Conservation (phyloP, 2,113 vertebrate genomes). For the Rhea pennata region DNA sequence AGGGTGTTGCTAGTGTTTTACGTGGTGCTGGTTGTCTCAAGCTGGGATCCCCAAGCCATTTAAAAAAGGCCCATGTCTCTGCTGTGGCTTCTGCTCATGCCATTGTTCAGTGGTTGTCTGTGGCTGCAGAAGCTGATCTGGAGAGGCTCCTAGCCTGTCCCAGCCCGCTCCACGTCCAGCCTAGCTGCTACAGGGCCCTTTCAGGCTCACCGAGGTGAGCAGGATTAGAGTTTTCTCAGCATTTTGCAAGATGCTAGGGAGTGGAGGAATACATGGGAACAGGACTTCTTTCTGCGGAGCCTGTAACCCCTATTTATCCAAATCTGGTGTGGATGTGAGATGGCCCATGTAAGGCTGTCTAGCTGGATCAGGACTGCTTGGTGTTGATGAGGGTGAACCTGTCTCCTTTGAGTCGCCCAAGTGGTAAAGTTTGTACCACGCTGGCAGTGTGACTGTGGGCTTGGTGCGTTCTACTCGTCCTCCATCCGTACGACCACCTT, state of each 20-base stretch:
- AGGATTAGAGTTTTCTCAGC: neutral
- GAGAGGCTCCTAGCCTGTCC: accelerated
- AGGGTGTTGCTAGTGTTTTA: neutral
- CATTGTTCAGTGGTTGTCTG: neutral
- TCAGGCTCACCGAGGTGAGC: neutral
- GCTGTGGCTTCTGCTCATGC: accelerated
- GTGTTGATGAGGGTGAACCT: neutral
- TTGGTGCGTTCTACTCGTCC: neutral
- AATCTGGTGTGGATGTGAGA: neutral
- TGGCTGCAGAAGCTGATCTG: neutral
- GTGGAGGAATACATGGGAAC: accelerated
- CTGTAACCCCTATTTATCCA: neutral
- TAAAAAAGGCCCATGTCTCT: accelerated
- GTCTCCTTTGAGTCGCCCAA: neutral
- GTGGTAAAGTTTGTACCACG: accelerated
- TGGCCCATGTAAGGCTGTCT: accelerated
- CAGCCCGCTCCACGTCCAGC: neutral
- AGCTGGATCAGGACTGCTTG: neutral
- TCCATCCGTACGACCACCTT: accelerated
- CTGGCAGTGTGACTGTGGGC: accelerated
- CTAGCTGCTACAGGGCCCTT: neutral
- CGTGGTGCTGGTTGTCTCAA: accelerated
- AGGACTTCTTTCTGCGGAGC: neutral
- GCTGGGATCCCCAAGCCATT: neutral
- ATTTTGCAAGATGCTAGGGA: neutral